Evolutionary conservation across 2,888 invertebrate genomes (phyloP).

Genomic region (Patella ulyssiponensis): DNA sequence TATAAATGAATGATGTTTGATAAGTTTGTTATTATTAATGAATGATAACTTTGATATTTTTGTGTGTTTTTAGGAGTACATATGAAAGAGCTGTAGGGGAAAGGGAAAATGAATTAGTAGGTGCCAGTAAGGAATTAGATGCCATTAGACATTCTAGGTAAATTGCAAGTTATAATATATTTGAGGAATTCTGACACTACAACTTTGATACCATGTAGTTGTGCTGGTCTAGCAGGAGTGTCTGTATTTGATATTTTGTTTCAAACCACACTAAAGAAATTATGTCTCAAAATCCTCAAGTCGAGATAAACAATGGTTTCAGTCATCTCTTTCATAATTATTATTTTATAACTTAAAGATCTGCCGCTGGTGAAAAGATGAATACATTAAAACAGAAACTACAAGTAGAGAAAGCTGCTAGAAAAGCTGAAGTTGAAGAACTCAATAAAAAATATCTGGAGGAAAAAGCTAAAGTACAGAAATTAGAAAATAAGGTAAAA

Average conservation of each 20-base stretch:
- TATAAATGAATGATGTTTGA: not conserved
- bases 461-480: constrained; percentile 46
- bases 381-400: constrained; percentile 56
- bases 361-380: constrained; percentile 48
- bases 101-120: constrained; percentile 73
- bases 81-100: constrained; percentile 74
- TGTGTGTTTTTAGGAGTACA: constrained; percentile 48
- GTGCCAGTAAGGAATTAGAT: constrained; percentile 73
- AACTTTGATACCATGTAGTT: too few species aligned
- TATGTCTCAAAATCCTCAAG: too few species aligned
- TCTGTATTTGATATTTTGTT: too few species aligned
- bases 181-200: not conserved
- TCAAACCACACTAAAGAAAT: too few species aligned
- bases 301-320: not conserved
- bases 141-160: constrained; percentile 74
- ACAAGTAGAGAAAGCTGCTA: constrained; percentile 49
- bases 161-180: not conserved
- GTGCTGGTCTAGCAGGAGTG: too few species aligned
- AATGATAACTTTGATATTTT: not conserved
- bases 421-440: constrained; percentile 57
- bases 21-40: not conserved
- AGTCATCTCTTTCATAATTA: not conserved
- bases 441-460: constrained; percentile 56
- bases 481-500: constrained; percentile 41
- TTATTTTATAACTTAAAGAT: constrained; percentile 37